phyloP scores from a whole-genome alignment of 2,113 vertebrate species.

The Fulica atra region DNA sequence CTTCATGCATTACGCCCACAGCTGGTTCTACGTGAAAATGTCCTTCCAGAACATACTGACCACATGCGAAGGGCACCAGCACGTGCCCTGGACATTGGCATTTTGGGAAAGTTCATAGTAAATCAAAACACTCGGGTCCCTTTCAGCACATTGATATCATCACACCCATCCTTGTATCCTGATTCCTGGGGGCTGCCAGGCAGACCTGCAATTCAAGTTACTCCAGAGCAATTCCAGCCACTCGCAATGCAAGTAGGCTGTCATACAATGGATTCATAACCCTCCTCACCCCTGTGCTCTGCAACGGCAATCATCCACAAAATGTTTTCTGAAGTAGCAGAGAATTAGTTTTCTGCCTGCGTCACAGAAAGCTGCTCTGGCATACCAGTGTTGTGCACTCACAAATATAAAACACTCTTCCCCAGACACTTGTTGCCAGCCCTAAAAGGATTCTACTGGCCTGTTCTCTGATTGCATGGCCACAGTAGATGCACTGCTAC shows the following conservation, averaged over 20 bases:
- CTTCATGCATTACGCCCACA: neutral
- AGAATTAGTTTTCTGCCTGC: neutral
- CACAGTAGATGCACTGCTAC: neutral
- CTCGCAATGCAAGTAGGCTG: neutral
- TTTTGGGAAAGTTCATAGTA: neutral
- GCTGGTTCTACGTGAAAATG: neutral
- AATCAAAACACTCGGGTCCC: neutral
- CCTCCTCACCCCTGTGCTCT: neutral
- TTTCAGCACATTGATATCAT: neutral
- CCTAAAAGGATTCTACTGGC: neutral
- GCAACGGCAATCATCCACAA: neutral
- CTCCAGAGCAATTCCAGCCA: neutral
- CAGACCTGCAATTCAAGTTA: neutral
- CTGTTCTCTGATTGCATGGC: neutral
- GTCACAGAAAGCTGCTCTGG: neutral
- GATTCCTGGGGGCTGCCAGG: neutral
- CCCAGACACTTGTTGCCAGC: neutral
- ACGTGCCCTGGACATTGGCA: neutral
- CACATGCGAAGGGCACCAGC: neutral
- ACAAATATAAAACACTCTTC: neutral
- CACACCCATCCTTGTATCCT: neutral
- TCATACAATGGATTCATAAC: too few species aligned
- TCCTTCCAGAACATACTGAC: neutral
- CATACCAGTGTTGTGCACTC: rapidly evolving
- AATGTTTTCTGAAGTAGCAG: neutral